Evolutionary conservation across 2,113 vertebrate species (phyloP).

Genomic region (Gnathonemus echidnorhynchus): DNA sequence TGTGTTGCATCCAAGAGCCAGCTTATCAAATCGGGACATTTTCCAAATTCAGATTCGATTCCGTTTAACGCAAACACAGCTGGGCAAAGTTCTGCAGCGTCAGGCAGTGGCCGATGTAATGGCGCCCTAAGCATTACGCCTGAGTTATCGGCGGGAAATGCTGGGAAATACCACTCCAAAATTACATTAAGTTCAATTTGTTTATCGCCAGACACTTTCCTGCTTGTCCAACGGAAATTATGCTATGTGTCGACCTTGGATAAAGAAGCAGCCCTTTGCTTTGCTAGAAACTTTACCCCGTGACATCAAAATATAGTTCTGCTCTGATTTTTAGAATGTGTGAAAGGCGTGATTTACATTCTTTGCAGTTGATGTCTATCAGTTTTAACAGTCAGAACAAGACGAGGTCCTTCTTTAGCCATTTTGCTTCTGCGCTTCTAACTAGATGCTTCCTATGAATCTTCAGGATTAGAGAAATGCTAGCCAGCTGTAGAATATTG

Average conservation of each 20-base stretch:
- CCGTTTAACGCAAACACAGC: slow-evolving; percentile 1
- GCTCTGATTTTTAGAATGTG: not conserved
- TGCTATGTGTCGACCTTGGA: not conserved
- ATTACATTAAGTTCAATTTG: slow-evolving; percentile 2
- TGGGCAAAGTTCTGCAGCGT: not conserved
- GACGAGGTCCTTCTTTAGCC: not conserved
- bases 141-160: not conserved
- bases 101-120: not conserved
- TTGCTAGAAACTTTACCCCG: not conserved
- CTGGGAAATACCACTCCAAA: not conserved
- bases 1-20: not conserved
- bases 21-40: not conserved
- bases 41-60: not conserved
- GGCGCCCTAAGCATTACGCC: not conserved
- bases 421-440: not conserved
- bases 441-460: not conserved
- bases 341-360: not conserved
- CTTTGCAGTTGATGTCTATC: not conserved
- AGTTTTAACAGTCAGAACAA: not conserved
- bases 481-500: not conserved
- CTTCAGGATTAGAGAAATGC: not conserved
- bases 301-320: not conserved
- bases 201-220: not conserved
- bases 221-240: not conserved
- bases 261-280: not conserved